A percentile compares a stretch with the other conserved stretches of the same genome.
Conservation (phyloP, 2,797 vertebrate genomes). For the Gymnoscopelus microlampas region DNA sequence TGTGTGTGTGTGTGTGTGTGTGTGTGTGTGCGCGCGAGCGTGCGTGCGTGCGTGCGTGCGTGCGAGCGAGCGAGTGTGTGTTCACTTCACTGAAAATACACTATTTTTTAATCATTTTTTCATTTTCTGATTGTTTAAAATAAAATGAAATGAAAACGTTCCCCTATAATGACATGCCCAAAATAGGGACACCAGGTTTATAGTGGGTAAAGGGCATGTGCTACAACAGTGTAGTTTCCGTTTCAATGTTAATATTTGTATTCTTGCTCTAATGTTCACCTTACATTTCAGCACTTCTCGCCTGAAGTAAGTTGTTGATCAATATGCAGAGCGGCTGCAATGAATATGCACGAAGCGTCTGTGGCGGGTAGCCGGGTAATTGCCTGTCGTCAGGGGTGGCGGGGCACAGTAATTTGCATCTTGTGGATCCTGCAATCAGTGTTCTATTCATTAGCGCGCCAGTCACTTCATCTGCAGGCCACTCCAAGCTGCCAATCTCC, state of each 20-base stretch:
- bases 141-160: too few relatives aligned
- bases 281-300: constrained; percentile 61
- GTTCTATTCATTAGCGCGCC: constrained; percentile 99
- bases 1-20: too few relatives aligned
- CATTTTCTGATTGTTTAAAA: too few relatives aligned
- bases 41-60: too few relatives aligned
- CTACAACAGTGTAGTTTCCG: too few relatives aligned
- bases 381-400: constrained; percentile 97
- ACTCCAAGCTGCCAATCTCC: constrained; percentile 98
- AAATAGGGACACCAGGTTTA: too few relatives aligned
- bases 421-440: constrained; percentile 99
- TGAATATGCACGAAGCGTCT: constrained; percentile 98
- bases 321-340: constrained; percentile 94
- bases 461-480: constrained; percentile 97
- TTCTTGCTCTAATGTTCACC: constrained; percentile 42
- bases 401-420: constrained; percentile 97
- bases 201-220: too few relatives aligned
- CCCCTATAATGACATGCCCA: too few relatives aligned
- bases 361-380: constrained; percentile 90
- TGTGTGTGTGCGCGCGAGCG: too few relatives aligned
- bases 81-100: too few relatives aligned
- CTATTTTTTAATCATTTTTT: too few relatives aligned
- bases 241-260: neutral
- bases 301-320: constrained; percentile 88
- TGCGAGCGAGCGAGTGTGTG: too few relatives aligned